Evolutionary conservation across 2,797 vertebrate genomes (phyloP), one percentile per base, ranked within the genome.

Genomic region (Gymnoscopelus braueri): DNA sequence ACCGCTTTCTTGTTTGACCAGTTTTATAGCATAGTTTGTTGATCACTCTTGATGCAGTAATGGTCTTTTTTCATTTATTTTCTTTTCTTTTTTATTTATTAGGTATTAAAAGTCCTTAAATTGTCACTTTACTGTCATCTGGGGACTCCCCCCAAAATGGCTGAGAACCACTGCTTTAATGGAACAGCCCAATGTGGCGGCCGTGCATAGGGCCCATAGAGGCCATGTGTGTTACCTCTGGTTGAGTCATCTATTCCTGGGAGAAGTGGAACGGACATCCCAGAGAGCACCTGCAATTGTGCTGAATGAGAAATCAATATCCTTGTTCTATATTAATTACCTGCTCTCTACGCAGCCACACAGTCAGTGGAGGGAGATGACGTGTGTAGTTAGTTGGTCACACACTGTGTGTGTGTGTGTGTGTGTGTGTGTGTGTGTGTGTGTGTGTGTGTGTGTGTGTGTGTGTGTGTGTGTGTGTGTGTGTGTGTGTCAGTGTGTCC

Each of bases 281-380:
- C 64, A 32, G 77, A 80, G 69, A 51, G 74, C 67, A 71, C 29
- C 72, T 3, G 78, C 13, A 80, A 76, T 77, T 79, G 77, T 77
- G 61, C 51, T 5, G 19, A 87, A 83, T 15, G 75, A 83, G 79
- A 84, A 92, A 90, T 92, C 88, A 0, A 90, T 89, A 59, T 60
- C 59, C 57, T 63, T 74, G 80, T 58, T 86, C 78, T 13, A 66
- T 81, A 87, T 90, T 84, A 87, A 92, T 91, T 85, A 87, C 82
- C 74, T 55, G 1, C 68, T 48, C 61, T 72, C 35, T 39, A 60
- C 67, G 53, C 69, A 5, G 58, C 59, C 79, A 53, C 70, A 63
- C 29, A 10, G 47, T 0, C 68, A 69, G 67, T 62, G 74, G 53
- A n/a, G 39, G 60, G 47, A 67, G 72, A 75, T 52, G 72, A 75